These are phyloP conservation scores for Caranx melampygus DNA, from an alignment of 2,113 vertebrate genomes.

Conservation along the genomic window DNA sequence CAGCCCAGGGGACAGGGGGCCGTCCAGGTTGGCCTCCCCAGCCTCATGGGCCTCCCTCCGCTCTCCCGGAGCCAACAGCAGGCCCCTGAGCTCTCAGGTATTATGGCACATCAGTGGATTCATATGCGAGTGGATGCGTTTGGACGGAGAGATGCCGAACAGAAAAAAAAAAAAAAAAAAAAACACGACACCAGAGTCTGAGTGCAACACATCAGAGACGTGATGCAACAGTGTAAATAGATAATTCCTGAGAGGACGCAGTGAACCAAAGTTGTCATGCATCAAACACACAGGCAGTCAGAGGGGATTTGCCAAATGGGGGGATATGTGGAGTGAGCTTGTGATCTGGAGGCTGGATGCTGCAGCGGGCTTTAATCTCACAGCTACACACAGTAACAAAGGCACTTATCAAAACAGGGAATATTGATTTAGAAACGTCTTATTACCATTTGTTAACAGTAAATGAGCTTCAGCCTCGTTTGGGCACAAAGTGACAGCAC, in stretches of 20 bases:
- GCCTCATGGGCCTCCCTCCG: conserved; percentile 92
- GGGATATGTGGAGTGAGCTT: background rate
- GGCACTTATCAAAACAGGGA: background rate
- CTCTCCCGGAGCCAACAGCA: conserved; percentile 88
- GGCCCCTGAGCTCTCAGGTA: conserved; percentile 89
- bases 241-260: background rate
- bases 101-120: conserved; percentile 15
- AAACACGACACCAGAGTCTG: conserved; percentile 1
- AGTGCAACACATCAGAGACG: conserved; percentile 8
- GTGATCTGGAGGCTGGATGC: background rate
- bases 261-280: conserved; percentile 6
- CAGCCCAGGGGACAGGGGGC: conserved; percentile 60
- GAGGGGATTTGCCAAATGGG: conserved; percentile 16
- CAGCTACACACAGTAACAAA: background rate
- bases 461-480: background rate
- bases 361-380: background rate
- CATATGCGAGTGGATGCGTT: background rate
- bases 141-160: conserved; percentile 9
- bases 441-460: background rate
- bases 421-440: background rate
- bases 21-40: conserved; percentile 86
- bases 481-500: background rate
- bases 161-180: background rate
- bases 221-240: conserved; percentile 11
- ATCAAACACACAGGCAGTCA: conserved; percentile 13